Evolutionary conservation across 2,888 invertebrate genomes (phyloP).

Genomic region (Dysmachus trigonus): DNA sequence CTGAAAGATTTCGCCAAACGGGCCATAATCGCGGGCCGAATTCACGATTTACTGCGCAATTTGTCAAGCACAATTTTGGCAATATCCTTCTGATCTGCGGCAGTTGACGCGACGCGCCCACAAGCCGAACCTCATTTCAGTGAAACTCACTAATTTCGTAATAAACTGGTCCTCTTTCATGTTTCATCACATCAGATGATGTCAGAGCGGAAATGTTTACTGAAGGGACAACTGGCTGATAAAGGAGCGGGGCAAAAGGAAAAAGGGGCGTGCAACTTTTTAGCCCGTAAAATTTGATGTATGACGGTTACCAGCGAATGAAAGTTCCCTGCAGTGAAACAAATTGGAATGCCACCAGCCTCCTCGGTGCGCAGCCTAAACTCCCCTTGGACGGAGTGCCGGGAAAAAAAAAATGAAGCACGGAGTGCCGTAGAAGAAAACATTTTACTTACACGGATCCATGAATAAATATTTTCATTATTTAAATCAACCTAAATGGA

Average conservation of each 20-base stretch:
- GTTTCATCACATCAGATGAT: constrained; percentile 19
- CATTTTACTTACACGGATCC: constrained; percentile 43
- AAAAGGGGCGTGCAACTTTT: neutral
- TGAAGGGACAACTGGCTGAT: neutral
- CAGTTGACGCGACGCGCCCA: neutral
- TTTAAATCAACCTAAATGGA: constrained; percentile 45
- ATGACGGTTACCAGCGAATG: constrained; percentile 18
- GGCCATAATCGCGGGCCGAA: neutral
- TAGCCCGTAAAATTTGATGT: constrained; percentile 35
- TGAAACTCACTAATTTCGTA: constrained; percentile 42
- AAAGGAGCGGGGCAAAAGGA: neutral
- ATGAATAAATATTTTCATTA: constrained; percentile 46
- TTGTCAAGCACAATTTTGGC: neutral
- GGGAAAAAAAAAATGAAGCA: neutral
- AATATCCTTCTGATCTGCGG: neutral
- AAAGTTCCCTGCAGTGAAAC: constrained; percentile 41
- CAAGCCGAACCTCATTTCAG: neutral
- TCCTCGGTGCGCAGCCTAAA: neutral
- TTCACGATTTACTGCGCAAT: neutral
- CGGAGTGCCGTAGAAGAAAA: constrained; percentile 20
- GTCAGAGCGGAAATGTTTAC: neutral
- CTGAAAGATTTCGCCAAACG: neutral
- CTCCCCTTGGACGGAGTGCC: neutral
- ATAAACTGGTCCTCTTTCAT: constrained; percentile 35
- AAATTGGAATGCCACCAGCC: constrained; percentile 40